A percentile compares a stretch with the other conserved stretches of the same genome.
Evolutionary conservation across 2,888 invertebrate genomes (phyloP).

Genomic region (Galeruca laticollis): DNA sequence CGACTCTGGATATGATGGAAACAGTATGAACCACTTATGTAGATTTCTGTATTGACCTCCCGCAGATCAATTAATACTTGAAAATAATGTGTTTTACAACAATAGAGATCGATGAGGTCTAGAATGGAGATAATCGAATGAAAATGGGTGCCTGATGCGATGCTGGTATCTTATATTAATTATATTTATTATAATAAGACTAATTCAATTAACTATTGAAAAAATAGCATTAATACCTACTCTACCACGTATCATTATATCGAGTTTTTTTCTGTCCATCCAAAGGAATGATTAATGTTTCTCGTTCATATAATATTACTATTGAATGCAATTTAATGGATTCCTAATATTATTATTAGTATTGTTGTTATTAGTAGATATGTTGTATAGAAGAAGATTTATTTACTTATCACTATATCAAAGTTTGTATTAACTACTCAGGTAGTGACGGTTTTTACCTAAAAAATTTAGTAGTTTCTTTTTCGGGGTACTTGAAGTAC

Average conservation of each 20-base stretch:
- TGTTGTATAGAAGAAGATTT: not conserved
- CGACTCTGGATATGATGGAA: not conserved
- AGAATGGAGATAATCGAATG: constrained; percentile 20
- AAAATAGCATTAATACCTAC: not conserved
- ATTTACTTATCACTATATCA: too few species aligned
- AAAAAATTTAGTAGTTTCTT: too few species aligned
- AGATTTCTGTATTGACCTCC: constrained; percentile 49
- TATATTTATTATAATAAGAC: constrained; percentile 14
- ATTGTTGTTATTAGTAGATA: not conserved
- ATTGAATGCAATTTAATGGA: not conserved
- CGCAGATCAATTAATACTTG: constrained; percentile 56
- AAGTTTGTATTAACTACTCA: too few species aligned
- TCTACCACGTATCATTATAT: not conserved
- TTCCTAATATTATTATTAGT: not conserved
- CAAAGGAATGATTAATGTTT: not conserved
- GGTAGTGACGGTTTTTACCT: too few species aligned
- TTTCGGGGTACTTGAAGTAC: too few species aligned
- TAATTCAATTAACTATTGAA: constrained; percentile 19
- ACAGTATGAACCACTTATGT: constrained; percentile 35
- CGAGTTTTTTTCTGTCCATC: not conserved
- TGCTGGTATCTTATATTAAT: constrained; percentile 22
- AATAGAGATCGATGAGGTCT: constrained; percentile 47
- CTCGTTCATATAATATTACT: not conserved
- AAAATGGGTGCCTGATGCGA: constrained; percentile 16
- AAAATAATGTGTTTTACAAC: constrained; percentile 56